Evolutionary conservation across 2,888 invertebrate species (phyloP), one percentile per base, ranked within the genome.

Genomic region (Apoda limacodes): DNA sequence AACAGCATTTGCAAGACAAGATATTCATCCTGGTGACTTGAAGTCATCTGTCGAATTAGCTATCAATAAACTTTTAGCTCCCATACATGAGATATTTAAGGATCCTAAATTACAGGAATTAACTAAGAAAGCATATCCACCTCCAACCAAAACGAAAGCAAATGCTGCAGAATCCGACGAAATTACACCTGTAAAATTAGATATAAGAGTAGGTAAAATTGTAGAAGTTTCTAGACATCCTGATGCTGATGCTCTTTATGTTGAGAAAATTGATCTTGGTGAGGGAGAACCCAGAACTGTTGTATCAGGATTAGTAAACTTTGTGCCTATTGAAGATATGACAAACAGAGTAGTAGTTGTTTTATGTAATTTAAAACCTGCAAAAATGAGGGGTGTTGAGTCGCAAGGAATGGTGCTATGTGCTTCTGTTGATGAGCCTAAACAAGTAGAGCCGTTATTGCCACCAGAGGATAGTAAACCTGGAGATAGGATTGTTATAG

Each of bases 351-450:
- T 92, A 68, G 98, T 97, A 4, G 90, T 98, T 3, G 93, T 98
- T 3, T 75, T 99, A 28, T 96, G 96, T 50, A 99, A 99, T 69
- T 83, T 99, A 28, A 99, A 99, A 75, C 89, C 98, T 20, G 95
- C 95, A 9, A 98, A 97, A 83, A 93, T 98, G 89, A 84, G 97
- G 42, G 96, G 97, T 28, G 81, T 97, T 14, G 88, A 91, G 47
- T 96, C 96, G 0, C 88, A 90, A 60, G 97, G 95, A 39, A 96
- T 97, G 95, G 92, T 97, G 20, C 81, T 97, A 26, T 96, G 95
- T 81, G 94, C 95, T 9, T 94, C 93, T 24, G 71, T 84, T 26
- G 87, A 87, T 55, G 90, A 90, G 44, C 90, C 91, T 23, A 88
- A 85, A 50, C 85, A 87, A 60, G 93, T 97, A 4, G 98, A 98